phyloP scores from a whole-genome alignment of 2,888 invertebrate genomes.

The Chymomyza amoena region DNA sequence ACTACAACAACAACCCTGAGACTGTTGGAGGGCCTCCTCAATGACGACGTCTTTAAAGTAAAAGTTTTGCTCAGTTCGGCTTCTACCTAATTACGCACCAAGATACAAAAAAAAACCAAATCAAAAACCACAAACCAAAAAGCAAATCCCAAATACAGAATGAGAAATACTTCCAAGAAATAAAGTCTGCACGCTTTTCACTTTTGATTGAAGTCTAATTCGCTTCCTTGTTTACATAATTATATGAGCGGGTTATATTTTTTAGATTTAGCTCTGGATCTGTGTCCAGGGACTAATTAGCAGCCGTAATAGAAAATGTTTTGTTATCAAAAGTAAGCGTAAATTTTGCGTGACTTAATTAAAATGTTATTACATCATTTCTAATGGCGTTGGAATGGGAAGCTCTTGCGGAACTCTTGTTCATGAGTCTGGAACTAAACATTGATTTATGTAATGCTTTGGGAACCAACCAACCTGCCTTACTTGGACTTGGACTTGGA shows the following conservation, averaged over 20 bases:
- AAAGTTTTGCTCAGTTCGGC: slow-evolving; percentile 15
- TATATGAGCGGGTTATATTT: slow-evolving; percentile 33
- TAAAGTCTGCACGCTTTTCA: not conserved
- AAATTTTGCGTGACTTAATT: slow-evolving; percentile 71
- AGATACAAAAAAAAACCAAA: slow-evolving; percentile 22
- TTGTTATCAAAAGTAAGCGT: slow-evolving; percentile 49
- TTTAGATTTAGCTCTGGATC: too few species aligned
- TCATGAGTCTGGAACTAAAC: slow-evolving; percentile 52
- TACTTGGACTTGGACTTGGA: too few species aligned
- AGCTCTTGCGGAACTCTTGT: slow-evolving; percentile 41
- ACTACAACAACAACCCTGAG: not conserved
- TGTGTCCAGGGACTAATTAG: slow-evolving; percentile 39
- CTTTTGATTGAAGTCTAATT: not conserved
- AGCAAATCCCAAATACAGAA: not conserved
- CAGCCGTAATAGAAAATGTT: slow-evolving; percentile 49
- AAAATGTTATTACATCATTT: slow-evolving; percentile 64
- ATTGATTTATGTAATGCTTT: slow-evolving; percentile 39
- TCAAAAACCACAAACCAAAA: not conserved
- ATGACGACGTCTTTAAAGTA: slow-evolving; percentile 28
- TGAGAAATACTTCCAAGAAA: not conserved
- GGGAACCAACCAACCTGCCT: not conserved
- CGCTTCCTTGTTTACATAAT: slow-evolving; percentile 59
- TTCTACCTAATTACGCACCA: slow-evolving; percentile 47
- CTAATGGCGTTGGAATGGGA: slow-evolving; percentile 39
- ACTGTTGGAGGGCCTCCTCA: not conserved